Base-by-base conservation (phyloP, 1,140 invertebrate species). In the Sesamia nonagrioides region DNA sequence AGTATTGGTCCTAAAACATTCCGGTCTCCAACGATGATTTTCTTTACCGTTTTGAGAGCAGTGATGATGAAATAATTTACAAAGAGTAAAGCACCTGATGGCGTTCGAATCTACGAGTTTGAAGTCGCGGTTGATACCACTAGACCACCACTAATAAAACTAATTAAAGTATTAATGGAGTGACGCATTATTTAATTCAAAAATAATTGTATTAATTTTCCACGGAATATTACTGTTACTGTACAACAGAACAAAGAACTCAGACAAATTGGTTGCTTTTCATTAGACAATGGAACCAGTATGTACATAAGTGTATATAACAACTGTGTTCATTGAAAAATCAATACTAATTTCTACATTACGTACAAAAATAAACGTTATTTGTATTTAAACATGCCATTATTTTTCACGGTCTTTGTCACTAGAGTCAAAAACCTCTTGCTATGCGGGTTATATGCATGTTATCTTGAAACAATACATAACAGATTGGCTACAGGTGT, bases 341-440 rank as follows among this genome's bases (percentile, higher is more conserved):
- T 66, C 58, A 76, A 76, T 66, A 76, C 60, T 37, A 17, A 52
- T 76, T 66, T 66, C 18, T 42, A 61, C 27, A 52, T 2, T 40
- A 52, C 3, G 18, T 52, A 66, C 60, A 56, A 63, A 75, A 75
- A 76, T 45, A 17, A 52, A 75, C 17, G 21, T 15, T 66, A 73
- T 77, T 72, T 77, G 45, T 66, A 11, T 35, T 77, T 56, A 69
- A 77, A 77, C 52, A 42, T 77, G 61, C 60, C 60, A 54, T 40
- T 68, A 66, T 73, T 77, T 74, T 79, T 77, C 74, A 58, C 58
- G 50, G 50, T 78, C 66, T 79, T 78, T 82, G 77, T 79, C 66
- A 48, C 73, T 15, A 80, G 84, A 83, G 87, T 86, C 85, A 91
- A 91, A 86, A 87, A 88, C 87, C 86, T 83, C 75, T 80, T 54